Base-by-base conservation (phyloP, 2,113 vertebrate genomes). In the western clawed frog (Xenopus tropicalis) region DNA sequence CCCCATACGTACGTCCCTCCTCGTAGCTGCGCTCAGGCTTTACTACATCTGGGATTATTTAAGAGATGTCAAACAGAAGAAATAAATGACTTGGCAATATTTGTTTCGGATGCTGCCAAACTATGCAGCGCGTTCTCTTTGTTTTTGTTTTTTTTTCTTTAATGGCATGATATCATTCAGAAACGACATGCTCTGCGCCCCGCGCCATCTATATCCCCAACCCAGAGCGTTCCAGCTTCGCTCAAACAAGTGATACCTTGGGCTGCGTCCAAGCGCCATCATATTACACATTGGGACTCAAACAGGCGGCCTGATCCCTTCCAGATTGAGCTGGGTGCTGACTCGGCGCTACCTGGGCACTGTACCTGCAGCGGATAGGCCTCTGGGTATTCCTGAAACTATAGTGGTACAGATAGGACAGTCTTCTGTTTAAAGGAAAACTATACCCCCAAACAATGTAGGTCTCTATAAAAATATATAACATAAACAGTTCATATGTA, bases 141-240 rank as follows among this genome's bases (percentile, higher is more conserved):
- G 52, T 54, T 54, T 17, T 54, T 42, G n/a, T 66, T 58, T 66
- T 65, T n/a, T 44, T 43, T 57, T 66, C 51, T 29, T 46, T 14
- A 21, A 73, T 73, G 71, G 71, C 71, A 74, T 64, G 25, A 67
- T 23, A 74, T 67, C 23, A 67, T 74, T 66, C 64, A 74, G 54
- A 74, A 74, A 74, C 29, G 64, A 66, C 71, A 59, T 14, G 63
- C 63, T 17, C 20, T 3, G 62, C 17, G 63, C 65, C 61, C 70
- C 37, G 46, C 16, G 57, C 63, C 54, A 67, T 59, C 71, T 59
- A 67, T 22, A 59, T 44, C 46, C 37, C 51, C 11, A 43, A 66
- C 43, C 52, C 37, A 24, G 42, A 51, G 48, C 17, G 17, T 46
- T 71, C 57, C 69, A 22, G 24, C 71, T 57, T 20, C 42, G 19